phyloP scores from a whole-genome alignment of 37 sponge, comb jelly and placozoan genomes.

The Theonella swinhoei region DNA sequence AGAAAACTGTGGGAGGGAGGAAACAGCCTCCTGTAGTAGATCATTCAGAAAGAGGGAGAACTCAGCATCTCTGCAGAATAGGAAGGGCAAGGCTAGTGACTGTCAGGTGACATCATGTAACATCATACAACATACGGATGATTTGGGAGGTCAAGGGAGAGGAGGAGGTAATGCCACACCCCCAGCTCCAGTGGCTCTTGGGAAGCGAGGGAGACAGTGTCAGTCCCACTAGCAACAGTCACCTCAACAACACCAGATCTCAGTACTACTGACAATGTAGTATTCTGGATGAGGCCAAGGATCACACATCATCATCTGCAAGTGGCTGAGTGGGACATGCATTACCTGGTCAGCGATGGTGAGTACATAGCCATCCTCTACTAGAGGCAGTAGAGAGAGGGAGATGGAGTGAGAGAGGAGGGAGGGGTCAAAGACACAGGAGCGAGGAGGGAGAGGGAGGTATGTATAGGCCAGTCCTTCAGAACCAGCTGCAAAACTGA shows the following conservation, averaged over 20 bases:
- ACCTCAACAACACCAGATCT: background rate
- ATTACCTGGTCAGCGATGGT: slow-evolving; percentile 6
- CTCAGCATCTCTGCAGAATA: background rate
- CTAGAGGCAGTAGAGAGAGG: slow-evolving; percentile 20
- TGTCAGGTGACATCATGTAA: no score
- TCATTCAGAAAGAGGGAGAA: slow-evolving; percentile 24
- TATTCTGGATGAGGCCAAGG: background rate
- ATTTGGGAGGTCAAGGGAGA: no score
- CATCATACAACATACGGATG: no score
- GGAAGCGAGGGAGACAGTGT: background rate
- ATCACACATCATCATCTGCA: background rate
- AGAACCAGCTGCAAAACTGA: background rate
- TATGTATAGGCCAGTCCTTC: background rate
- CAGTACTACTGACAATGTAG: slow-evolving; percentile 8
- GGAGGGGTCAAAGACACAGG: background rate
- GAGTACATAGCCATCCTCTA: background rate
- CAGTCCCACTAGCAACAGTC: background rate
- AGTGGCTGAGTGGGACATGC: background rate
- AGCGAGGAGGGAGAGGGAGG: slow-evolving; percentile 12
- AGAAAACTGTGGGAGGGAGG: background rate
- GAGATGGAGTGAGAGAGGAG: background rate
- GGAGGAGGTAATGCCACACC: slow-evolving; percentile 28
- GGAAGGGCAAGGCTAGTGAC: background rate
- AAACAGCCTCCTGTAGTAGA: background rate
- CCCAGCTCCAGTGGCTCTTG: background rate